Percentiles rank a stretch among this genome's conserved stretches.
These are phyloP conservation scores for Steromphala cineraria DNA, from an alignment of 2,888 invertebrate genomes.

Conservation along the genomic window DNA sequence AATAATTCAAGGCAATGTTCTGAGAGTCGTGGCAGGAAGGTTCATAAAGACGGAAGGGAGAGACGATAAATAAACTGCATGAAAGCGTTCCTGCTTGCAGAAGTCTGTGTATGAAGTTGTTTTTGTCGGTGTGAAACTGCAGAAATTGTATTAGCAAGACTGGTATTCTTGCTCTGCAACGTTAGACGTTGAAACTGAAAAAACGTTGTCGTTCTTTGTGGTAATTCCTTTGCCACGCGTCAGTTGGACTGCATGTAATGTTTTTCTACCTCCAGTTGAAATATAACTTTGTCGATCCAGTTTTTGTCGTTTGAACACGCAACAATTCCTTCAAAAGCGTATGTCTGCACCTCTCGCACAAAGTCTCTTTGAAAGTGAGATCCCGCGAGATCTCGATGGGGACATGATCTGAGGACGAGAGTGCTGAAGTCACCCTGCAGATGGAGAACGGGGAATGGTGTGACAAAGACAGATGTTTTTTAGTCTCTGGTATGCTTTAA, in stretches of 20 bases:
- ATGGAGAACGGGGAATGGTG: too few relatives aligned
- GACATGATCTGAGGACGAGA: neutral
- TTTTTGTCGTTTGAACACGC: neutral
- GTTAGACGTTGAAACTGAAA: neutral
- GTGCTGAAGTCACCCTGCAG: too few relatives aligned
- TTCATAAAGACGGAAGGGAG: neutral
- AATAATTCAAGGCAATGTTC: neutral
- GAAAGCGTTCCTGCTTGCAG: neutral
- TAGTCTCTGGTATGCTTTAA: too few relatives aligned
- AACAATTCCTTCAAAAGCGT: neutral
- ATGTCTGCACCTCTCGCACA: neutral
- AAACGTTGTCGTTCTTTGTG: neutral
- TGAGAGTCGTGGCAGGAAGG: neutral
- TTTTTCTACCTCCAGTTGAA: neutral
- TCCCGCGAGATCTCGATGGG: neutral
- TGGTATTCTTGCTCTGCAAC: neutral
- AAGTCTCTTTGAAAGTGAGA: neutral
- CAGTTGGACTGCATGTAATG: neutral
- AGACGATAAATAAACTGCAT: neutral
- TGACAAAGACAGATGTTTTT: too few relatives aligned
- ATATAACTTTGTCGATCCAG: neutral
- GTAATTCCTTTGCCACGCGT: neutral
- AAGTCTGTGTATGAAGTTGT: neutral
- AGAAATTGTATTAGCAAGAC: neutral
- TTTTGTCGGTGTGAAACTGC: neutral